Base-by-base conservation (phyloP, 2,888 invertebrate genomes). In the Troides aeacus region DNA sequence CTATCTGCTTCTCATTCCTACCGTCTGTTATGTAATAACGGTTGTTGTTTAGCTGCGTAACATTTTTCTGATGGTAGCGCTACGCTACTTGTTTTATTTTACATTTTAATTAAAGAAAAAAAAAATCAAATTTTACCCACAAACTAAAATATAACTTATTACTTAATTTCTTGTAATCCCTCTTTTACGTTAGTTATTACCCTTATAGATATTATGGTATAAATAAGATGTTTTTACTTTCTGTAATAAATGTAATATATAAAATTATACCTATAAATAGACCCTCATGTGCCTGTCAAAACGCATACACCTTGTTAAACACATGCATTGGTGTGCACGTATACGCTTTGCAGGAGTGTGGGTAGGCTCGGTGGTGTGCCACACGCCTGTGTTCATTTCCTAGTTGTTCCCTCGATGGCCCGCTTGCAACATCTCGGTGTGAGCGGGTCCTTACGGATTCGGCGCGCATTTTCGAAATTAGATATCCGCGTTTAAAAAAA, bases 11-110 rank as follows among this genome's bases (percentile, higher is more conserved):
- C 87, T 82, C 85, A 72, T 71, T 89, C 83, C 73, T 76, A 72
- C 84, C 72, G 79, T 87, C 90, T 89, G 91, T 92, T 92, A 92
- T 90, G 87, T 86, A 91, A 92, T 92, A 92, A 92, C 91, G 90
- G 92, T 89, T 86, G 88, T 90, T 90, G 87, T 88, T 89, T 90
- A 84, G 85, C 84, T 82, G 85, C 81, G 87, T 90, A 90, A 88
- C 89, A 89, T 91, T 91, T 91, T 90, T 90, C 86, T 86, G 78
- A 82, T 76, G 74, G 81, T 81, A 86, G 87, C 85, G 86, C 86
- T 88, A 87, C 77, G 76, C 71, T 72, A 70, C 76, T 80, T 81
- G 80, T 79, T 80, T 78, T 79, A 81, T 79, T 80, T 79, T 77
- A 77, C 75, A 76, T 77, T 79, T 74, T 69, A 75, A 76, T 74